These are phyloP conservation scores for Patella pellucida DNA, from an alignment of 2,888 invertebrate genomes.

Conservation along the genomic window DNA sequence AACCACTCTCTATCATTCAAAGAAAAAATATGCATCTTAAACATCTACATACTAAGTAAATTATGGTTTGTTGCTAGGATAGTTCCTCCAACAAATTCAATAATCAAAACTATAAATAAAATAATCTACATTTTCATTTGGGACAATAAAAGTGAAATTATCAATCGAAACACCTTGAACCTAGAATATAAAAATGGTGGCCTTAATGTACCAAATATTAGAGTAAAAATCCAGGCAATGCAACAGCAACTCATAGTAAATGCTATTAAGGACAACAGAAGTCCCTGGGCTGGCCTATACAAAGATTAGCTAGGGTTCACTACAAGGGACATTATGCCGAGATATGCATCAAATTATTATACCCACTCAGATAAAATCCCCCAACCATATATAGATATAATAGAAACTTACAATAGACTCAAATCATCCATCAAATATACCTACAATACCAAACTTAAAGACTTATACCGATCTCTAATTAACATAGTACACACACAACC, in stretches of 20 bases:
- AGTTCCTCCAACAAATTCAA: neutral
- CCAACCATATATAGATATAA: too few relatives aligned
- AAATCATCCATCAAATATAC: too few relatives aligned
- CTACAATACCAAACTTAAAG: too few relatives aligned
- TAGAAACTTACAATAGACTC: too few relatives aligned
- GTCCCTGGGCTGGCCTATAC: neutral
- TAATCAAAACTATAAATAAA: neutral
- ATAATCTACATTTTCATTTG: neutral
- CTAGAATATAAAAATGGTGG: neutral
- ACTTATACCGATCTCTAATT: too few relatives aligned
- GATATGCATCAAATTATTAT: too few relatives aligned
- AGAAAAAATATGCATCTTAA: neutral
- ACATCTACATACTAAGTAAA: too few relatives aligned
- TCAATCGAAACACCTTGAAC: neutral
- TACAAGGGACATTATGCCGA: neutral
- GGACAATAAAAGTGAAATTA: neutral
- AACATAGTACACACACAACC: too few relatives aligned
- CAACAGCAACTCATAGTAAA: neutral
- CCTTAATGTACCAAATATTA: neutral
- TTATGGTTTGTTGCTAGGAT: too few relatives aligned
- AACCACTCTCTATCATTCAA: neutral
- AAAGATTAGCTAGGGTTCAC: neutral
- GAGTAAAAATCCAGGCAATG: neutral
- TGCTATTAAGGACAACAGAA: neutral
- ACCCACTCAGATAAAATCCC: too few relatives aligned